Conservation (phyloP, 2,797 vertebrate species). For the Sparidentex hasta region DNA sequence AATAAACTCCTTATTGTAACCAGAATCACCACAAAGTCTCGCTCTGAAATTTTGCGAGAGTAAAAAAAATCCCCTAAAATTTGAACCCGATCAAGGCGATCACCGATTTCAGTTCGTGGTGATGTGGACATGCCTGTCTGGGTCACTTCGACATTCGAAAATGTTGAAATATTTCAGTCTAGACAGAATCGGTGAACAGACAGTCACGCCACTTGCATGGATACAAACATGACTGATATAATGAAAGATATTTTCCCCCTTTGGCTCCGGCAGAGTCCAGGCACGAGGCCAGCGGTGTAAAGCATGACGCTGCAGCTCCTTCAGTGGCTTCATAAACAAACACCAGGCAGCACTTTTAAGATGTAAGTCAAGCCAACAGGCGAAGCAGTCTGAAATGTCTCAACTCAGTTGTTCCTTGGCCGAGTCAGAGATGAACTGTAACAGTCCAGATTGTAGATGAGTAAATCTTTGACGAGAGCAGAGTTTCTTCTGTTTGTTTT, state of each 20-base stretch:
- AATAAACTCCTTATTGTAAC: no score
- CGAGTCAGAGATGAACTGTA: neutral
- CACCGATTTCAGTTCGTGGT: no score
- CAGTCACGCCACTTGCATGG: neutral
- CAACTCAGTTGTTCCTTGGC: neutral
- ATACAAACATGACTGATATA: neutral
- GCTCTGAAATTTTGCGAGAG: no score
- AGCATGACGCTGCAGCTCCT: neutral
- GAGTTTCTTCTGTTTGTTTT: conserved; percentile 14
- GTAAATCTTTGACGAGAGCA: neutral
- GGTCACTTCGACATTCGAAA: no score
- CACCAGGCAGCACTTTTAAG: neutral
- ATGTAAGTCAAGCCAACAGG: conserved; percentile 8
- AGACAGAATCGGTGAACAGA: no score
- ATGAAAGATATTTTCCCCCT: neutral
- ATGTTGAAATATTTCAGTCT: no score
- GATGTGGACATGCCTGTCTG: no score
- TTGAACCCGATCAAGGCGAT: no score
- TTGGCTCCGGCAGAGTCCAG: neutral
- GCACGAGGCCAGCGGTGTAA: neutral
- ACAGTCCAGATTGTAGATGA: conserved; percentile 7
- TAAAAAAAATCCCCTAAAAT: no score
- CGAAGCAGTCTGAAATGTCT: conserved; percentile 6
- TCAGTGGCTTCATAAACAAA: neutral
- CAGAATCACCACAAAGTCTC: no score